Conservation (phyloP, 2,888 invertebrate genomes). For the Phaonia tiefii region DNA sequence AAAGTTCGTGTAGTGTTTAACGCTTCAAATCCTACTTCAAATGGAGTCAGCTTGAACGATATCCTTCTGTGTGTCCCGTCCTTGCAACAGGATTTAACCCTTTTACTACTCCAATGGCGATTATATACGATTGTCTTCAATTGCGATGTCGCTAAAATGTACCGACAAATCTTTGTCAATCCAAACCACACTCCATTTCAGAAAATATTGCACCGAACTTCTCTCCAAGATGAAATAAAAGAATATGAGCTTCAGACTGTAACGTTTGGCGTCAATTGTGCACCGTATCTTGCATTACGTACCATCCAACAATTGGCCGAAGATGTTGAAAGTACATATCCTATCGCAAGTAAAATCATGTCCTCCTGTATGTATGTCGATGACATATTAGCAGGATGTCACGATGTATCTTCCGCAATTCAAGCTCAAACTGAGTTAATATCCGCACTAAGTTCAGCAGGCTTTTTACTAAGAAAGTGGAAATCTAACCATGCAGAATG, state of each 20-base stretch:
- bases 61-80: background rate
- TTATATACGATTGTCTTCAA: too few relatives aligned
- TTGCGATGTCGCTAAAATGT: too few relatives aligned
- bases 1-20: slow-evolving; percentile 66
- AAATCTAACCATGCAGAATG: background rate
- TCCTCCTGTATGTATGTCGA: slow-evolving; percentile 58
- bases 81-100: background rate
- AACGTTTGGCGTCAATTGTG: too few relatives aligned
- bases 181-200: too few relatives aligned
- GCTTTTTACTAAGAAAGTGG: slow-evolving; percentile 38
- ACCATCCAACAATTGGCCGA: slow-evolving; percentile 25
- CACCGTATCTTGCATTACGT: slow-evolving; percentile 56
- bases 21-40: slow-evolving; percentile 50
- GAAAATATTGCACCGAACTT: too few relatives aligned
- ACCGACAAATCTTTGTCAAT: too few relatives aligned
- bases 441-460: slow-evolving; percentile 6
- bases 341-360: slow-evolving; percentile 50
- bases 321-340: background rate
- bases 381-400: slow-evolving; percentile 33
- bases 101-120: background rate
- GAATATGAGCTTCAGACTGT: too few relatives aligned
- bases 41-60: background rate
- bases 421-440: slow-evolving; percentile 11
- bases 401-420: too few relatives aligned
- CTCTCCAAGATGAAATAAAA: too few relatives aligned